Conservation (phyloP, 2,113 vertebrate genomes). For the Choloepus hoffmanni region DNA sequence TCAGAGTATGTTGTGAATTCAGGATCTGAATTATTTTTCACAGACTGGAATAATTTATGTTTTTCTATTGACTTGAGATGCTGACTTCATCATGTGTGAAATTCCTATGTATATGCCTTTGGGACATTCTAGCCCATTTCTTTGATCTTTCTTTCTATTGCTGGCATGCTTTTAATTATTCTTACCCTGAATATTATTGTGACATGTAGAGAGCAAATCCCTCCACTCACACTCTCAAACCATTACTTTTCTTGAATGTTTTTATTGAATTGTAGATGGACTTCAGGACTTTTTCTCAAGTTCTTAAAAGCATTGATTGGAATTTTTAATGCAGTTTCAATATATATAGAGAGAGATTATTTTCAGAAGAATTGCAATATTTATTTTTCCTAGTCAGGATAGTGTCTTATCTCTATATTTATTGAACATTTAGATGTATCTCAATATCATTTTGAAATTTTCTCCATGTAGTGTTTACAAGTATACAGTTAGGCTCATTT, state of each 20-base stretch:
- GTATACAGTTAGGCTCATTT: background rate
- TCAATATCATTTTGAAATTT: background rate
- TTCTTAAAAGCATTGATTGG: background rate
- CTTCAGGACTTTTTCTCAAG: background rate
- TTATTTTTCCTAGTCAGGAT: background rate
- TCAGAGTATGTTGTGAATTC: background rate
- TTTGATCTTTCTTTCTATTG: accelerated
- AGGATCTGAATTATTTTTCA: background rate
- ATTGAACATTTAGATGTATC: background rate
- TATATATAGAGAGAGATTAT: background rate
- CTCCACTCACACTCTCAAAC: background rate
- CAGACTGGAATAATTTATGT: background rate
- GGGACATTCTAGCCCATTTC: background rate
- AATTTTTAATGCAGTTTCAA: background rate
- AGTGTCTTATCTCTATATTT: background rate
- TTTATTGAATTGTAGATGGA: background rate
- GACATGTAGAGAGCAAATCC: background rate
- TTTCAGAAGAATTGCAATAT: background rate
- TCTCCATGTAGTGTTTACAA: background rate
- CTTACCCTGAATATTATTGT: background rate
- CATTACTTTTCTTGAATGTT: background rate
- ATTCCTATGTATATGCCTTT: background rate
- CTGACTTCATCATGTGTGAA: background rate
- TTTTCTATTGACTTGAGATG: background rate
- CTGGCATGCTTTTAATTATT: background rate